These are phyloP conservation scores for Halcyon senegalensis DNA, from an alignment of 2,113 vertebrate species.

Conservation along the genomic window DNA sequence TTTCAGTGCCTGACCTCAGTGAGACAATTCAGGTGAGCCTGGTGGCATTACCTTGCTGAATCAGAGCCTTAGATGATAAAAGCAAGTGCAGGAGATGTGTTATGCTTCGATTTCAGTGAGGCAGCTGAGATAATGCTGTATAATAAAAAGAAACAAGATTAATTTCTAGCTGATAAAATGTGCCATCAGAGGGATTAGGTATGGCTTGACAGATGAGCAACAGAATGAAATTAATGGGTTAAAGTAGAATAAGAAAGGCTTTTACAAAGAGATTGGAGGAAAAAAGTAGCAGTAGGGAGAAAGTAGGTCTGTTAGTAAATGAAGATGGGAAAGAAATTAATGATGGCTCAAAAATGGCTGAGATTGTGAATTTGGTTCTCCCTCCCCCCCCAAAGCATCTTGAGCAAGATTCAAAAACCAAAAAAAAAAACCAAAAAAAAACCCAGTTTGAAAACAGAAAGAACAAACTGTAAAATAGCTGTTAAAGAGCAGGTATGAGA, in stretches of 20 bases:
- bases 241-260: slow-evolving; percentile 24
- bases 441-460: not conserved
- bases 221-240: slow-evolving; percentile 49
- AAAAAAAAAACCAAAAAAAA: not conserved
- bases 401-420: not conserved
- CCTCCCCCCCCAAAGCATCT: not conserved
- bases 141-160: slow-evolving; percentile 46
- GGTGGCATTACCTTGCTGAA: slow-evolving; percentile 12
- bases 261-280: slow-evolving; percentile 34
- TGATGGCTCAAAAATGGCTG: not conserved
- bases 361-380: not conserved
- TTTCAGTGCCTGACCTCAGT: not conserved
- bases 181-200: slow-evolving; percentile 6
- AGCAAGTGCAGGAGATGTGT: not conserved
- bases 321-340: slow-evolving; percentile 34
- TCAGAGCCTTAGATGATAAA: slow-evolving; percentile 10
- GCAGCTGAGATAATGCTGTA: slow-evolving; percentile 41
- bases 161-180: slow-evolving; percentile 44
- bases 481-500: not conserved
- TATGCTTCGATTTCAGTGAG: slow-evolving; percentile 11
- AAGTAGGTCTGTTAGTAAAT: slow-evolving; percentile 51
- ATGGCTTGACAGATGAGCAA: slow-evolving; percentile 20
- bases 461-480: not conserved
- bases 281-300: slow-evolving; percentile 6
- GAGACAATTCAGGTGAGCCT: not conserved